These are phyloP conservation scores for Loris lydekkerianus DNA, from an alignment of 2,797 vertebrate genomes.

Conservation along the genomic window DNA sequence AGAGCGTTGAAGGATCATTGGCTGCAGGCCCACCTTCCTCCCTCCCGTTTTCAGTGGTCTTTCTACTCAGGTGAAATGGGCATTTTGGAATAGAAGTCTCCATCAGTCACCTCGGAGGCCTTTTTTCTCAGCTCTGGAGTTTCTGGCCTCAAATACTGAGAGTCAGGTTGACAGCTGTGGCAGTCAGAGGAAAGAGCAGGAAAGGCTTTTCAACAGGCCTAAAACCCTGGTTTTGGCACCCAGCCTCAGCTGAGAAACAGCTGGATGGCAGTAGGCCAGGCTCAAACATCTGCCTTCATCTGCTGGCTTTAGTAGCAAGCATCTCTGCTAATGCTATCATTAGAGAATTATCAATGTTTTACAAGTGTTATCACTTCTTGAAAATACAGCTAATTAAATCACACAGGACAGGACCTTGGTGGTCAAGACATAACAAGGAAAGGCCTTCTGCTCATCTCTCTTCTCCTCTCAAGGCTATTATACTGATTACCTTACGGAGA, in stretches of 20 bases:
- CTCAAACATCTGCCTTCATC: slow-evolving; percentile 68
- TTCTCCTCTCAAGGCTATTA: slow-evolving; percentile 6
- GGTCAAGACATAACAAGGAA: background rate
- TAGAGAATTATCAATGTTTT: slow-evolving; percentile 65
- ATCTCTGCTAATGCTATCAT: slow-evolving; percentile 47
- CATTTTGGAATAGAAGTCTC: background rate
- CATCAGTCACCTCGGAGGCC: background rate
- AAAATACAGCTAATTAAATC: slow-evolving; percentile 45
- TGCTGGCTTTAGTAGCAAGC: background rate
- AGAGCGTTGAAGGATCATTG: background rate
- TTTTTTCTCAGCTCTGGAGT: background rate
- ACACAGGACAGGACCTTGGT: background rate
- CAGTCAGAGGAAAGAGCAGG: background rate
- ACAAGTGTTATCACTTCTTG: slow-evolving; percentile 3
- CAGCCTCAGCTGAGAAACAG: slow-evolving; percentile 7
- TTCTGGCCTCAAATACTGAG: background rate
- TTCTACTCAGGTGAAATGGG: slow-evolving; percentile 30
- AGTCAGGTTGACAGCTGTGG: background rate
- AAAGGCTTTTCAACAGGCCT: slow-evolving; percentile 23
- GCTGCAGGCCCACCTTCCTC: background rate
- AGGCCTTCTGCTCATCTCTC: background rate
- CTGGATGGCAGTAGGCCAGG: slow-evolving; percentile 63
- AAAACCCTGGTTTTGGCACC: slow-evolving; percentile 27
- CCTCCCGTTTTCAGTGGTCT: background rate
- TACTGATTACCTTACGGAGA: background rate